Conservation (phyloP, 2,888 invertebrate species). For the Stenichneumon culpator region DNA sequence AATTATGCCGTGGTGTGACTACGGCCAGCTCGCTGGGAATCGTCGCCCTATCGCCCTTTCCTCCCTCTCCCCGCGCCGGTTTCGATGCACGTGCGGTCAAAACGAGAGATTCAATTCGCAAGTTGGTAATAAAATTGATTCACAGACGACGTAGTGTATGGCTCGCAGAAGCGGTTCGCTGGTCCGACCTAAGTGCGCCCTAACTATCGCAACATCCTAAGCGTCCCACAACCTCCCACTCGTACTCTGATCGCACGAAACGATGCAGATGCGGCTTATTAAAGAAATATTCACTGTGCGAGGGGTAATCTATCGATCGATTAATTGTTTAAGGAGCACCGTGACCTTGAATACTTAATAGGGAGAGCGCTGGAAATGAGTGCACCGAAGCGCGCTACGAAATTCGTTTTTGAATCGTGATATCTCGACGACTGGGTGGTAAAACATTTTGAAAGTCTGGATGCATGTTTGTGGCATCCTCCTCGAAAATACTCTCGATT, state of each 20-base stretch:
- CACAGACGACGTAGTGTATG: neutral
- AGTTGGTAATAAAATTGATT: constrained; percentile 44
- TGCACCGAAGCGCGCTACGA: too few relatives aligned
- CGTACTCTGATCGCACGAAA: neutral
- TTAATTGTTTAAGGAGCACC: neutral
- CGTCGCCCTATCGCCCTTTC: constrained; percentile 28
- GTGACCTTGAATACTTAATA: too few relatives aligned
- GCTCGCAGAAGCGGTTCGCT: neutral
- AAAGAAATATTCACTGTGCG: neutral
- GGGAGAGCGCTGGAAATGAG: too few relatives aligned
- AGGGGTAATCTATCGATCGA: neutral
- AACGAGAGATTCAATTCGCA: constrained; percentile 33
- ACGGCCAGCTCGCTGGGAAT: neutral
- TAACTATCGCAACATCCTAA: neutral
- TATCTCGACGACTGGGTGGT: too few relatives aligned
- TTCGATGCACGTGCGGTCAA: constrained; percentile 12
- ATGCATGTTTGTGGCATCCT: too few relatives aligned
- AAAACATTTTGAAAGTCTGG: too few relatives aligned
- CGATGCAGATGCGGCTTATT: neutral
- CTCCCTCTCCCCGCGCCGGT: neutral
- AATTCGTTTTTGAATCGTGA: too few relatives aligned
- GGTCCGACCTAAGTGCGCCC: constrained; percentile 23
- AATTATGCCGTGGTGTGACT: constrained; percentile 45
- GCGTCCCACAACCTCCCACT: neutral
- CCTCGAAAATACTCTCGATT: too few relatives aligned